Evolutionary conservation across 2,113 vertebrate genomes (phyloP).

Genomic region (Aspiorhynchus laticeps): DNA sequence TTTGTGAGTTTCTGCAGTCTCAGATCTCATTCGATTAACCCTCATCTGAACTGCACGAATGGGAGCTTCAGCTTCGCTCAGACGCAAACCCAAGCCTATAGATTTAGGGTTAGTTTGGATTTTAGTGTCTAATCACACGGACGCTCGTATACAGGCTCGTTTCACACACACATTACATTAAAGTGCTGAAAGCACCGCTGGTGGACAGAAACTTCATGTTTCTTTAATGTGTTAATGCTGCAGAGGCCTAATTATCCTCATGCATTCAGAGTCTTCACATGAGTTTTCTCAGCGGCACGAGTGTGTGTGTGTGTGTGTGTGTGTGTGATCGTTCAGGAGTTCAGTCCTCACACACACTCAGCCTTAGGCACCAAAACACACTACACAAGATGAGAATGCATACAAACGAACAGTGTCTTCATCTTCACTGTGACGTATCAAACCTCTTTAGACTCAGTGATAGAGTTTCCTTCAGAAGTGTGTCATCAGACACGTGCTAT

Average conservation of each 20-base stretch:
- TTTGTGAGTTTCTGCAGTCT: background rate
- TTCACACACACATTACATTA: background rate
- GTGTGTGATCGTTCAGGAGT: slow-evolving; percentile 71
- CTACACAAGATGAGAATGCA: background rate
- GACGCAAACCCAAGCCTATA: background rate
- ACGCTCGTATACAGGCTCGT: background rate
- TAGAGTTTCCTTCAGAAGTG: background rate
- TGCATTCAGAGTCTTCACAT: slow-evolving; percentile 41
- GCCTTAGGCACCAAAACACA: background rate
- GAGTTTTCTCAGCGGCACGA: slow-evolving; percentile 30
- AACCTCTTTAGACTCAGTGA: background rate
- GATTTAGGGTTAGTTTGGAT: no score
- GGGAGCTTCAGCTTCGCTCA: background rate
- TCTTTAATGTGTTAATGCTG: slow-evolving; percentile 33
- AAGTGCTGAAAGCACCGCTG: background rate
- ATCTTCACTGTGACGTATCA: no score
- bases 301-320: background rate
- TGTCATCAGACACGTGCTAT: background rate
- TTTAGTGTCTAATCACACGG: background rate
- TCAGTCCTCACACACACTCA: slow-evolving; percentile 56
- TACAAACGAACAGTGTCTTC: no score
- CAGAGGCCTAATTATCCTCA: slow-evolving; percentile 19
- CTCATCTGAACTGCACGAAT: background rate
- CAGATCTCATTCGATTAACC: background rate
- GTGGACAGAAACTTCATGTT: slow-evolving; percentile 21